Base-by-base conservation (phyloP, 2,888 invertebrate genomes). In the Amiota mariae region DNA sequence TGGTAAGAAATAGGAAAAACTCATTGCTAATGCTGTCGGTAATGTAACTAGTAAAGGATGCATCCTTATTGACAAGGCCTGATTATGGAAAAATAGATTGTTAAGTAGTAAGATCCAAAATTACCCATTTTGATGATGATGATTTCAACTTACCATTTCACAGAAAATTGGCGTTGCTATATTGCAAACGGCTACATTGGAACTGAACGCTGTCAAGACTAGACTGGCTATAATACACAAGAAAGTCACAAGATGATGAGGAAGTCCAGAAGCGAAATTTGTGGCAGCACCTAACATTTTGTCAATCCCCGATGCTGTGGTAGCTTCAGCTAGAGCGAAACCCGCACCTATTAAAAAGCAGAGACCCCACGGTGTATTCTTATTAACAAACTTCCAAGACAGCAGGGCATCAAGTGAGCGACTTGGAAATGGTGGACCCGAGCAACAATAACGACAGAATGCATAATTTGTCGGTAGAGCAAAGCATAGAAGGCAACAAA, bases 1-100 rank as follows among this genome's bases (percentile, higher is more conserved):
- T 0, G 97, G 98, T 89, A 98, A 91, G 92, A 96, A 95, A 91
- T 96, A 95, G 1, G 95, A 96, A 91, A 96, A 96, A 57, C 96
- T 97, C 84, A 96, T 95, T 8, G 95, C 94, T 15, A 97, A 90
- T 0, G 96, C 92, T 0, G 96, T 94, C 0, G 98, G 97, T 79
- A 97, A 91, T 94, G 97, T 96, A 87, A 98, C 91, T 88, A 94
- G 94, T 71, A 98, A 91, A 0, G 97, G 97, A 90, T 98, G 96
- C 71, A 96, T 91, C 79, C 92, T 88, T 67, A 95, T 91, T 0
- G 92, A 92, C 1, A 93, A 88, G 0, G 95, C 93, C 95, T 95
- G 75, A 73, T 66, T 71, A 68, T n/a, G n/a, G n/a, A n/a, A n/a
- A n/a, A n/a, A n/a, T n/a, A n/a, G n/a, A n/a, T n/a, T n/a, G n/a